phyloP scores from a whole-genome alignment of 1,140 invertebrate species.

The Diachasma alloeum region DNA sequence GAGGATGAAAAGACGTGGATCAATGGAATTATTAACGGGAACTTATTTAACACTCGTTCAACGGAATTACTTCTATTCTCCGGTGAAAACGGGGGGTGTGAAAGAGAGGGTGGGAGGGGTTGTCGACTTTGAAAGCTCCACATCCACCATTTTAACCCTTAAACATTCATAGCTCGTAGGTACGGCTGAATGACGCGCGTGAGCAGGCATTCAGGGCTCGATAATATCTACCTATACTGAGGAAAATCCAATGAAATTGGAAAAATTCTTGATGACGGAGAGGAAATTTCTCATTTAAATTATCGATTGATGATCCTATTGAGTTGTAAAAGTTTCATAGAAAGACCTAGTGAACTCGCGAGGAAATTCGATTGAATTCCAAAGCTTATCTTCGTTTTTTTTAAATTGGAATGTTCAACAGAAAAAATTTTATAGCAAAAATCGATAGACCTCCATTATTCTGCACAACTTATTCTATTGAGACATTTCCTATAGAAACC shows the following conservation, averaged over 20 bases:
- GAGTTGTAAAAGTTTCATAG: too few relatives aligned
- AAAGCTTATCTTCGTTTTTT: too few relatives aligned
- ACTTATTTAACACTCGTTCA: constrained; percentile 22
- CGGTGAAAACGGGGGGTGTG: neutral
- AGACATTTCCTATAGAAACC: too few relatives aligned
- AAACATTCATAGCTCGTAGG: neutral
- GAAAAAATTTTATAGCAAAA: too few relatives aligned
- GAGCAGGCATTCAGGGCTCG: neutral
- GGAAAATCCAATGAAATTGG: neutral
- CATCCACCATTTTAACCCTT: neutral
- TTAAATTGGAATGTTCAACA: too few relatives aligned
- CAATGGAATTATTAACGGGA: constrained; percentile 14
- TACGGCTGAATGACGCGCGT: neutral
- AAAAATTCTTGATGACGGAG: neutral
- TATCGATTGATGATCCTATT: too few relatives aligned
- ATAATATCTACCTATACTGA: neutral
- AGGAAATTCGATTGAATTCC: too few relatives aligned
- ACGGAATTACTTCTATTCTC: neutral
- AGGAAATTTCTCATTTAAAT: too few relatives aligned
- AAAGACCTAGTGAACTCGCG: too few relatives aligned
- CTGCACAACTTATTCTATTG: too few relatives aligned
- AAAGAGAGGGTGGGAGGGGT: neutral
- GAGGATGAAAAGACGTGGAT: neutral
- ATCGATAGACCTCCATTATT: too few relatives aligned
- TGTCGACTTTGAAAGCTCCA: constrained; percentile 7